Evolutionary conservation across 2,113 vertebrate species (phyloP).

Genomic region (Zosterops borbonicus): DNA sequence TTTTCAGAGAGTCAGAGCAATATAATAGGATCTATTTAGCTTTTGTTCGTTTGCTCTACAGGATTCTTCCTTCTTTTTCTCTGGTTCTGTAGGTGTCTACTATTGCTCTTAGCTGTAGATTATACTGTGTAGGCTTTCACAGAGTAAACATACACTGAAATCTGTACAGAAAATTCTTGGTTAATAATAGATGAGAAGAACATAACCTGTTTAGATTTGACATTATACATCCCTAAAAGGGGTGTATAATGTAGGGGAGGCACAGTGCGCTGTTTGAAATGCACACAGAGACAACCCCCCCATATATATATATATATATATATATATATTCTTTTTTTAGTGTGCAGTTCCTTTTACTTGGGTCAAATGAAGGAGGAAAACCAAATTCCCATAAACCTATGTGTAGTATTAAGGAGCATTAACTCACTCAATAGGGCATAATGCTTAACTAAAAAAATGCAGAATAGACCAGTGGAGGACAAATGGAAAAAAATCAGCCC

Average conservation of each 20-base stretch:
- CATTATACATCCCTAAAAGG: not conserved
- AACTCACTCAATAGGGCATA: not conserved
- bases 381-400: not conserved
- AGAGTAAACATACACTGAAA: not conserved
- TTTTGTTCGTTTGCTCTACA: not conserved
- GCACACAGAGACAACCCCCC: not conserved
- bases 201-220: not conserved
- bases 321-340: not conserved
- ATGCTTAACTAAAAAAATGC: not conserved
- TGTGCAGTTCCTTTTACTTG: not conserved
- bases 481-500: not conserved
- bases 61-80: not conserved
- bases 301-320: too few relatives aligned
- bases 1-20: not conserved
- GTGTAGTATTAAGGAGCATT: not conserved
- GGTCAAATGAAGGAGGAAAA: not conserved
- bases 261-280: not conserved
- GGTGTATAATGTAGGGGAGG: not conserved
- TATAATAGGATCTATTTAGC: not conserved
- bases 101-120: not conserved
- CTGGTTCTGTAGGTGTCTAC: not conserved
- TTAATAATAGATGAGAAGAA: conserved; percentile 29
- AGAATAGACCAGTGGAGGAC: not conserved
- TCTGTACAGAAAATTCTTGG: not conserved
- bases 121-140: not conserved